Conservation (phyloP, 2,888 invertebrate genomes). For the Agrochola lychnidis region DNA sequence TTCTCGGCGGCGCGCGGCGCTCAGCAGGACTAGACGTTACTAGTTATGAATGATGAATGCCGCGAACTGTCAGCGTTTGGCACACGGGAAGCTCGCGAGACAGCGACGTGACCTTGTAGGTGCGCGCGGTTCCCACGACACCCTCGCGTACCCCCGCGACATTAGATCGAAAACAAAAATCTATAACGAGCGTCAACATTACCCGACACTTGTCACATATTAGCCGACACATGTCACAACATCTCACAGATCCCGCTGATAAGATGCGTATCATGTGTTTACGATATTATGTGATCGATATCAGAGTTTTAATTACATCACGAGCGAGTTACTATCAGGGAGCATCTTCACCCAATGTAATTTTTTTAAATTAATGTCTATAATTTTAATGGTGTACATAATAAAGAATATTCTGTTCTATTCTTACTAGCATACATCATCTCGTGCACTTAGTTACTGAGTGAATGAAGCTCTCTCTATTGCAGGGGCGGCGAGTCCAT, state of each 20-base stretch:
- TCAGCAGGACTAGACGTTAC: not conserved
- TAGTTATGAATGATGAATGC: not conserved
- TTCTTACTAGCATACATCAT: too few species aligned
- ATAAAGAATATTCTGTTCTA: too few species aligned
- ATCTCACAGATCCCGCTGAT: constrained; percentile 23
- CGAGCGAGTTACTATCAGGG: too few species aligned
- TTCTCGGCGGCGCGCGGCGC: not conserved
- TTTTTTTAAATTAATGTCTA: too few species aligned
- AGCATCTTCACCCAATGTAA: too few species aligned
- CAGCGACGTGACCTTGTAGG: constrained; percentile 10
- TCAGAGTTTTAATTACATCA: not conserved
- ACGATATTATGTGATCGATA: constrained; percentile 26
- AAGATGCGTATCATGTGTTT: constrained; percentile 21
- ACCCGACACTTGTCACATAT: constrained; percentile 3
- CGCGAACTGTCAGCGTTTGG: not conserved
- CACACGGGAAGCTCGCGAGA: not conserved
- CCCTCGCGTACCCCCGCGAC: not conserved
- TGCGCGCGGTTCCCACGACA: constrained; percentile 1
- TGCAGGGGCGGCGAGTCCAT: too few species aligned
- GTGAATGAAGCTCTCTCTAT: too few species aligned
- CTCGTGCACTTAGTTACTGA: too few species aligned
- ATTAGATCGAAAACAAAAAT: not conserved
- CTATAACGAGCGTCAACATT: not conserved
- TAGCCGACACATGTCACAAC: constrained; percentile 18
- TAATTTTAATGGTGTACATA: too few species aligned